These are phyloP conservation scores for Morinoia aosen DNA, from an alignment of 2,888 invertebrate genomes.

Conservation along the genomic window DNA sequence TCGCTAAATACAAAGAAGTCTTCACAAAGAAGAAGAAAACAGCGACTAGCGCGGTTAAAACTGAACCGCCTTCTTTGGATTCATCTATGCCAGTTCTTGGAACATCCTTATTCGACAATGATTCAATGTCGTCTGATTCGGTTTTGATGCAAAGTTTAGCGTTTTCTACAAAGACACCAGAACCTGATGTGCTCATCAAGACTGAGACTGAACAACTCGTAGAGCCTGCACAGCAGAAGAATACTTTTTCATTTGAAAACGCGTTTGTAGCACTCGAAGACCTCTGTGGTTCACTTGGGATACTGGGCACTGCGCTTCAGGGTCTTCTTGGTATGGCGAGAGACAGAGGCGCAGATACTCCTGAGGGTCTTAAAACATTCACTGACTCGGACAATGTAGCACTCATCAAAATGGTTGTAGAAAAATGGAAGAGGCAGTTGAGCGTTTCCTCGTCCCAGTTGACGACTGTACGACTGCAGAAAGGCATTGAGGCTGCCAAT, in stretches of 20 bases:
- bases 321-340: background rate
- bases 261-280: background rate
- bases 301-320: slow-evolving; percentile 38
- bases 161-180: background rate
- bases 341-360: background rate
- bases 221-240: background rate
- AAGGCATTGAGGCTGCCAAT: slow-evolving; percentile 8
- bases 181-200: background rate
- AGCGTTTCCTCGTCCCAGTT: background rate
- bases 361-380: background rate
- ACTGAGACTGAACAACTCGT: background rate
- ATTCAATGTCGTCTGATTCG: background rate
- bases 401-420: slow-evolving; percentile 36
- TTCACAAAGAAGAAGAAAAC: slow-evolving; percentile 18
- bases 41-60: background rate
- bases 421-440: slow-evolving; percentile 35
- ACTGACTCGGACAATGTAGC: slow-evolving; percentile 23
- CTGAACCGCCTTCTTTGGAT: background rate
- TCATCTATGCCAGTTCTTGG: background rate
- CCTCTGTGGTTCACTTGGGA: slow-evolving; percentile 4
- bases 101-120: background rate
- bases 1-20: slow-evolving; percentile 37
- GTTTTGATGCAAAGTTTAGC: slow-evolving; percentile 54
- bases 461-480: background rate
- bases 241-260: background rate